Conservation (phyloP, 2,888 invertebrate genomes). For the Cataglyphis livida region DNA sequence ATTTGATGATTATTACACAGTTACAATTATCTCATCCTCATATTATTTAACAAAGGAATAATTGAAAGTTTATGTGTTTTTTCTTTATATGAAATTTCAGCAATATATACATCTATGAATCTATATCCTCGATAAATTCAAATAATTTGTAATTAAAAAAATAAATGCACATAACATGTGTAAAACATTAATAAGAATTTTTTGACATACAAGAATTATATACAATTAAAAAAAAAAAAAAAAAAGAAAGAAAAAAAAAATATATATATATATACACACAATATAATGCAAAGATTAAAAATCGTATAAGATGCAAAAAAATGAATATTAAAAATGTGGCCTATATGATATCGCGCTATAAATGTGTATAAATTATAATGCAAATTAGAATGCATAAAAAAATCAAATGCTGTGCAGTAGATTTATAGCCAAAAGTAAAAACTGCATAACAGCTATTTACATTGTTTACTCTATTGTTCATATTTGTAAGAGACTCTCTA, state of each 20-base stretch:
- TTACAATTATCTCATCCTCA: slow-evolving; percentile 6
- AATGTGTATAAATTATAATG: slow-evolving; percentile 33
- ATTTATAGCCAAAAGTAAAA: slow-evolving; percentile 31
- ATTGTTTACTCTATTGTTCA: slow-evolving; percentile 59
- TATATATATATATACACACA: no score
- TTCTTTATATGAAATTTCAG: not conserved
- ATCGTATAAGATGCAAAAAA: slow-evolving; percentile 18
- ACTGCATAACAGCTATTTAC: slow-evolving; percentile 40
- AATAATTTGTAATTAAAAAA: slow-evolving; percentile 11
- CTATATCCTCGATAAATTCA: slow-evolving; percentile 24
- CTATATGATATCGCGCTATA: slow-evolving; percentile 42
- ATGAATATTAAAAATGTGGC: slow-evolving; percentile 42
- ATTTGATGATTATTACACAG: not conserved
- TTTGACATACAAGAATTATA: not conserved
- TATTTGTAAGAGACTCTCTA: slow-evolving; percentile 67
- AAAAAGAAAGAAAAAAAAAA: not conserved
- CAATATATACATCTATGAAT: not conserved
- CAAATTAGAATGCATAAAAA: slow-evolving; percentile 41
- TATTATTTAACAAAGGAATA: not conserved
- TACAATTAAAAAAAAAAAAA: slow-evolving; percentile 7
- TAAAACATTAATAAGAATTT: slow-evolving; percentile 6
- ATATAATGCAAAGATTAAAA: slow-evolving; percentile 32
- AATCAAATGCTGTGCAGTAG: slow-evolving; percentile 60
- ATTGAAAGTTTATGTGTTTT: slow-evolving; percentile 11
- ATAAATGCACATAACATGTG: not conserved